Percentiles rank a stretch among this genome's conserved stretches.
Evolutionary conservation across 2,797 vertebrate species (phyloP).

Genomic region (Tinamus major): DNA sequence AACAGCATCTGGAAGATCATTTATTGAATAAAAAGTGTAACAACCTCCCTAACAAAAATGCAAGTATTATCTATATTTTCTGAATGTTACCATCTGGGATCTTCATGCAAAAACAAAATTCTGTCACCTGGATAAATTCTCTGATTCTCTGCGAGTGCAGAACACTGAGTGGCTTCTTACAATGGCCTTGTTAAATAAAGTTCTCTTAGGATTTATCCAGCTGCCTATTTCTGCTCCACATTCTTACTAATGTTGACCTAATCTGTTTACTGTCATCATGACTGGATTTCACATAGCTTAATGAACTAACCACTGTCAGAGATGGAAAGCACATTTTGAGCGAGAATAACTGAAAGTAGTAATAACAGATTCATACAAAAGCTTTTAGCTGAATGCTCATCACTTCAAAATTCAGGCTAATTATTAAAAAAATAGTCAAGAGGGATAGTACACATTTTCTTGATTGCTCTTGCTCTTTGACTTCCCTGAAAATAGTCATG

Average conservation of each 20-base stretch:
- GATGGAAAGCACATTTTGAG: neutral
- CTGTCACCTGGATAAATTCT: neutral
- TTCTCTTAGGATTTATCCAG: neutral
- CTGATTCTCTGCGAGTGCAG: neutral
- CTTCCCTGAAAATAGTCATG: neutral
- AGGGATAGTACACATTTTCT: neutral
- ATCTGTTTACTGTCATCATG: neutral
- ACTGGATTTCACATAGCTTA: neutral
- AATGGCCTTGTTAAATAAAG: neutral
- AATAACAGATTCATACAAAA: neutral
- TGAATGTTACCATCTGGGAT: neutral
- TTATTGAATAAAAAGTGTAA: neutral
- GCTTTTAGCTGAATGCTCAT: neutral
- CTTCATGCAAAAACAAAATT: slow-evolving; percentile 28
- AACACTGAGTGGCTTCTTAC: neutral
- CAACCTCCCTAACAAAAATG: neutral
- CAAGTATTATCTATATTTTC: neutral
- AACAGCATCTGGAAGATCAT: neutral
- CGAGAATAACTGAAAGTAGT: neutral
- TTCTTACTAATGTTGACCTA: neutral
- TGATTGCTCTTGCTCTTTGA: neutral
- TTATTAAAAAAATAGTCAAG: neutral
- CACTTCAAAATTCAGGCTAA: neutral
- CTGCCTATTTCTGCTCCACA: neutral
- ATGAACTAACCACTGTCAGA: neutral